Conservation (phyloP, 2,797 vertebrate genomes). For the Agapornis canus region DNA sequence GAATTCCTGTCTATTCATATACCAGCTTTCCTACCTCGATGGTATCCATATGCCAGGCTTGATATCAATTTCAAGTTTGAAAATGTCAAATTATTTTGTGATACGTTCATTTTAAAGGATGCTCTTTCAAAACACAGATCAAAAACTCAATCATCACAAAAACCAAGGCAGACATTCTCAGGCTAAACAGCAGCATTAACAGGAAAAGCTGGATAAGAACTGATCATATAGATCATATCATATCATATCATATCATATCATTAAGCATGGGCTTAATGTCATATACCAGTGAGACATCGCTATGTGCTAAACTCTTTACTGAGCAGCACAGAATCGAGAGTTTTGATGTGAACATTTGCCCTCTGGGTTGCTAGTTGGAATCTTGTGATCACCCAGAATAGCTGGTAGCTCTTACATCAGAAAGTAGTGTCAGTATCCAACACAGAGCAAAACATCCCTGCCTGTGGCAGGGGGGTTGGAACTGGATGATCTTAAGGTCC, state of each 20-base stretch:
- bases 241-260: no score
- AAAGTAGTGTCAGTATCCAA: background rate
- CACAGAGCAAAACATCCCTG: background rate
- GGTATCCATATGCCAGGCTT: background rate
- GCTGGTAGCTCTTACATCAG: background rate
- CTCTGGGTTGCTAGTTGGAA: background rate
- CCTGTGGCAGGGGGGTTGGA: no score
- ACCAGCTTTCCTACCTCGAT: background rate
- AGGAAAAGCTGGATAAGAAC: background rate
- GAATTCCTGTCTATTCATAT: background rate
- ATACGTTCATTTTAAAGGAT: background rate
- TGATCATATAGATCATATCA: background rate
- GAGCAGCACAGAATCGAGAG: background rate
- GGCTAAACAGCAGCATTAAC: background rate
- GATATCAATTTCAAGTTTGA: background rate
- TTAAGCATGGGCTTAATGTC: background rate
- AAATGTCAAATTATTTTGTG: conserved; percentile 10
- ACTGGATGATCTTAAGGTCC: no score
- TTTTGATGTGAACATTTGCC: background rate
- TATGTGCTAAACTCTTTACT: background rate
- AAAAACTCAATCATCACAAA: background rate
- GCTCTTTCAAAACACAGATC: background rate
- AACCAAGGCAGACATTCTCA: background rate
- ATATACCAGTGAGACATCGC: background rate
- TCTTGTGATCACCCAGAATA: background rate